Percentiles rank a stretch among this genome's conserved stretches.
phyloP scores from a whole-genome alignment of 2,113 vertebrate species.

The Etheostoma cragini region DNA sequence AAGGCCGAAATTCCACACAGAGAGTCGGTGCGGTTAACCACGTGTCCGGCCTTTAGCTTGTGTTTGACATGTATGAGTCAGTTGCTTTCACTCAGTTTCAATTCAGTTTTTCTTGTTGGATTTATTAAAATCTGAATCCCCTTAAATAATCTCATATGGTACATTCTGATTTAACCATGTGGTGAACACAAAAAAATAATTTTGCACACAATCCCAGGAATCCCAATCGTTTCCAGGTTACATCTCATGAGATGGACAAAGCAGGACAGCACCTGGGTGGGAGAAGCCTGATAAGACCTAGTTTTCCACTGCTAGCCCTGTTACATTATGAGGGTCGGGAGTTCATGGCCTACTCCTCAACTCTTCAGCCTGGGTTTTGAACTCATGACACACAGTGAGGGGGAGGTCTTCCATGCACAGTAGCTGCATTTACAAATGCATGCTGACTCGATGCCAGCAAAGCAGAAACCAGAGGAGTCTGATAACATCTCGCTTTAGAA shows the following conservation, averaged over 20 bases:
- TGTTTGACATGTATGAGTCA: constrained; percentile 35
- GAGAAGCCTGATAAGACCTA: constrained; percentile 56
- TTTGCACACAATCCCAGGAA: constrained; percentile 1
- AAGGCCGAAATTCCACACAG: constrained; percentile 78
- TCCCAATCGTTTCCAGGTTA: constrained; percentile 9
- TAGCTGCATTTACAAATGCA: constrained; percentile 83
- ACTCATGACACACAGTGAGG: constrained; percentile 78
- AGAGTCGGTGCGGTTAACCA: constrained; percentile 34
- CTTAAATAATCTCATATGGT: constrained; percentile 4
- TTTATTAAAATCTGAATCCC: constrained; percentile 14
- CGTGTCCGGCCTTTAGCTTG: constrained; percentile 26
- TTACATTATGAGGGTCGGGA: constrained; percentile 78
- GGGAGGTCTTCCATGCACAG: constrained; percentile 72
- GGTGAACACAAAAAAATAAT: neutral
- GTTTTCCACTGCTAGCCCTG: constrained; percentile 53
- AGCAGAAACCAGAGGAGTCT: constrained; percentile 72
- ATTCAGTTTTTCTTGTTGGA: constrained; percentile 9
- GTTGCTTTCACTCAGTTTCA: constrained; percentile 17
- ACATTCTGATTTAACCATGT: neutral
- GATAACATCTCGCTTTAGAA: constrained; percentile 80
- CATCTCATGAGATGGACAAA: constrained; percentile 8
- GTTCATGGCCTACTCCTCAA: constrained; percentile 78
- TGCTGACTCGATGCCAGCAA: constrained; percentile 77
- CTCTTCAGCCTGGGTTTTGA: constrained; percentile 75
- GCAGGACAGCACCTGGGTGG: constrained; percentile 58